phyloP scores from a whole-genome alignment of 2,888 invertebrate species.

The Chrysodeixis includens region DNA sequence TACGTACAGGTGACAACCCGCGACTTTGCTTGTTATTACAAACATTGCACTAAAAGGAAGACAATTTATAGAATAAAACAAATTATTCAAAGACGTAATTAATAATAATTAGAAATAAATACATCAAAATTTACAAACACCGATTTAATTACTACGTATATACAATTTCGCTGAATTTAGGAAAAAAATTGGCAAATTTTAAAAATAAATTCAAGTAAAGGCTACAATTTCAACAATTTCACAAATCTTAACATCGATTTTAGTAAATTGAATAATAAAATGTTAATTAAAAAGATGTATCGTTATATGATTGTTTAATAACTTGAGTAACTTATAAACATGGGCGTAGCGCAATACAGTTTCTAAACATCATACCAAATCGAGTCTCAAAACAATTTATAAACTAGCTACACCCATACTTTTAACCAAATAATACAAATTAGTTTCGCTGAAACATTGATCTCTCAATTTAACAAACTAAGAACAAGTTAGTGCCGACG shows the following conservation, averaged over 20 bases:
- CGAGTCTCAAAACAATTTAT: neutral
- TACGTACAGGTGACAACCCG: constrained; percentile 24
- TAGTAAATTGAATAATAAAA: too few relatives aligned
- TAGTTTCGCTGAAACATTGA: too few relatives aligned
- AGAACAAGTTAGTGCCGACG: neutral
- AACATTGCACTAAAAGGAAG: constrained; percentile 50
- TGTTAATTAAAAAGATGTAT: neutral
- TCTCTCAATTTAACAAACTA: neutral
- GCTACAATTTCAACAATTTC: too few relatives aligned
- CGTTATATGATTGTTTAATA: neutral
- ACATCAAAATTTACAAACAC: constrained; percentile 45
- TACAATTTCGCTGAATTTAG: constrained; percentile 22
- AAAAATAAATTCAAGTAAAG: too few relatives aligned
- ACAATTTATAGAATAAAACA: constrained; percentile 31
- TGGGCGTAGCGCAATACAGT: neutral
- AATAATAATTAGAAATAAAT: constrained; percentile 28
- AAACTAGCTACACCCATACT: neutral
- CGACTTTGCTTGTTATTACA: constrained; percentile 24
- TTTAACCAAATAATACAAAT: neutral
- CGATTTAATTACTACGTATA: constrained; percentile 25
- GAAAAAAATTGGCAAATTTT: constrained; percentile 1
- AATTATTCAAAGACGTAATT: constrained; percentile 6
- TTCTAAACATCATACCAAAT: too few relatives aligned
- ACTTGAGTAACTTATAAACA: neutral
- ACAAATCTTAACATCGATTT: too few relatives aligned